Base-by-base conservation (phyloP, 2,888 invertebrate species). In the Cephus pulcher region DNA sequence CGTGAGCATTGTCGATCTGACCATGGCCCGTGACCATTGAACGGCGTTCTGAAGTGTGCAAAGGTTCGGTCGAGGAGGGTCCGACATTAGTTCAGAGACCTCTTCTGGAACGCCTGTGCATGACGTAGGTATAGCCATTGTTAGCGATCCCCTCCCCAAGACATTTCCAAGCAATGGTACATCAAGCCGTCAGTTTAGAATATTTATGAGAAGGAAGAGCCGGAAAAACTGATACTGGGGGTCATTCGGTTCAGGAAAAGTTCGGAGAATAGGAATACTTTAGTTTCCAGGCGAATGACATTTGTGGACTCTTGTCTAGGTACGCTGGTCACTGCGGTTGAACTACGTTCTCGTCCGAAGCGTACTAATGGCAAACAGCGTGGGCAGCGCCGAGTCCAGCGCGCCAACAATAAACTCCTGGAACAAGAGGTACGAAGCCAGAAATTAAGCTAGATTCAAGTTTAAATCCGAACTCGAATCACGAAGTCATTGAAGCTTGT, bases 1-100 rank as follows among this genome's bases (percentile, higher is more conserved):
- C 84, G 81, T 77, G 84, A 85, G 86, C 84, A 87, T 86, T 88
- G 87, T 88, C 85, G 82, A 83, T 84, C 81, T 85, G 84, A 86
- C 87, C 87, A 86, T 87, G 86, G 87, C 85, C 88, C 85, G 81
- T 85, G 86, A 85, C 86, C 83, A 83, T 75, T 79, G 81, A 79
- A 82, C 80, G 83, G 84, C 84, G 84, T 23, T 56, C 56, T 56
- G 23, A 15, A 23, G 56, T 23, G 56, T 23, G 56, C 23, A 56
- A 23, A 56, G 56, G 56, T 23, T 9, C 56, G 56, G 6, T 23
- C 56, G 56, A 56, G 56, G 23, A 56, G 56, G 56, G 56, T 56
- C 56, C 23, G 56, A 56, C 56, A 23, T 56, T 56, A 56, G 56
- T 56, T 23, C 56, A 56, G 23, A 9, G 9, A 56, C 9, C 56